Percentiles rank a stretch among this genome's conserved stretches.
Evolutionary conservation across 2,797 vertebrate species (phyloP).

Genomic region (Tadarida brasiliensis): DNA sequence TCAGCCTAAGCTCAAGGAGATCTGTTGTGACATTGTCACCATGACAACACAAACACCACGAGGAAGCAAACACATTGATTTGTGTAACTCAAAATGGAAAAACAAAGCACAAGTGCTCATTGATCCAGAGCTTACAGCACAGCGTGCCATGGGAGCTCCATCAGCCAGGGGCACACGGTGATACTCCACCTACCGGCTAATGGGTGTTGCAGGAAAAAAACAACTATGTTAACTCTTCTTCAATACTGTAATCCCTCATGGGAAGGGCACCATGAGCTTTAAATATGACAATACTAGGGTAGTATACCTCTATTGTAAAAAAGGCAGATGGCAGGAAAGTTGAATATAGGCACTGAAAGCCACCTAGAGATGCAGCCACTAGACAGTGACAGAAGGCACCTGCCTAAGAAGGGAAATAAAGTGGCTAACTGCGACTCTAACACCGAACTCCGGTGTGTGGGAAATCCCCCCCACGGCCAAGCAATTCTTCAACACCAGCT

Average conservation of each 20-base stretch:
- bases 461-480: fast-evolving
- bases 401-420: neutral
- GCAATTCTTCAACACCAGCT: neutral
- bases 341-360: neutral
- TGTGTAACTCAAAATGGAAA: neutral
- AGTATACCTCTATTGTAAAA: neutral
- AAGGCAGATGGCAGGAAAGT: neutral
- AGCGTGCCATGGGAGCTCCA: fast-evolving
- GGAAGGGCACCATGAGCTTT: neutral
- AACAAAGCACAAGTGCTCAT: neutral
- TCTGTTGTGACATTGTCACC: neutral
- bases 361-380: neutral
- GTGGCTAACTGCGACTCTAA: neutral
- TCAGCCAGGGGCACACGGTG: fast-evolving
- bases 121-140: neutral
- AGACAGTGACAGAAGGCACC: neutral
- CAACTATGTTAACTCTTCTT: neutral
- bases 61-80: neutral
- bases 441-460: neutral
- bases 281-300: neutral
- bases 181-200: neutral
- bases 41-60: neutral
- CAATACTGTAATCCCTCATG: neutral
- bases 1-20: neutral
- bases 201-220: neutral